Base-by-base conservation (phyloP, 1,140 invertebrate species). In the Copidosoma floridanum region DNA sequence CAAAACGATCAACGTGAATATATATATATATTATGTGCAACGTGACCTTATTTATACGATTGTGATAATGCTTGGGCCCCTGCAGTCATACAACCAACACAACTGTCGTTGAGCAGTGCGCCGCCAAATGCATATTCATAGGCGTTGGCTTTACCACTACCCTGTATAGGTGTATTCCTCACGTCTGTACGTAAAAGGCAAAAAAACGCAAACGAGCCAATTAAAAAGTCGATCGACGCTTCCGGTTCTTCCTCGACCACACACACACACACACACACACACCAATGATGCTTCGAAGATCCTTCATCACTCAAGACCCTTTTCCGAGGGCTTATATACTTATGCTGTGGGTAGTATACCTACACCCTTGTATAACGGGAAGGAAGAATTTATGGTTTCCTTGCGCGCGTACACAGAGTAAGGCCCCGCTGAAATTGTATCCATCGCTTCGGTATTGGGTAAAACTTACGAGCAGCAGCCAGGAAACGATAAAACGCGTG, bases 41-140 rank as follows among this genome's bases (percentile, higher is more conserved):
- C n/a, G n/a, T n/a, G n/a, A n/a, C n/a, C n/a, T n/a, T n/a, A n/a
- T n/a, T n/a, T n/a, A n/a, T n/a, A n/a, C n/a, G n/a, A n/a, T n/a
- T n/a, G n/a, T n/a, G n/a, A n/a, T n/a, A n/a, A n/a, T n/a, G n/a
- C n/a, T n/a, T n/a, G 2, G n/a, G 56, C 67, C 65, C 71, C 65
- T 72, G 64, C 56, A 68, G 69, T 71, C 64, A 68, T 68, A 61
- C 67, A 64, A 65, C 65, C 62, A 47, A 40, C 41, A 26, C 26
- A 26, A 43, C 61, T 10, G 41, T 21, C n/a, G 26, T 53, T 47
- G 26, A 20, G 62, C 51, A 59, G 61, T 51, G 68, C 65, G 59
- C 26, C 48, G 37, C 41, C n/a, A 65, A 56, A 67, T 71, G 69
- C 68, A 70, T 68, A 68, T 68, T 70, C 61, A 61, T 69, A 71